phyloP scores from a whole-genome alignment of 1,140 invertebrate species.

The Planococcus citri region DNA sequence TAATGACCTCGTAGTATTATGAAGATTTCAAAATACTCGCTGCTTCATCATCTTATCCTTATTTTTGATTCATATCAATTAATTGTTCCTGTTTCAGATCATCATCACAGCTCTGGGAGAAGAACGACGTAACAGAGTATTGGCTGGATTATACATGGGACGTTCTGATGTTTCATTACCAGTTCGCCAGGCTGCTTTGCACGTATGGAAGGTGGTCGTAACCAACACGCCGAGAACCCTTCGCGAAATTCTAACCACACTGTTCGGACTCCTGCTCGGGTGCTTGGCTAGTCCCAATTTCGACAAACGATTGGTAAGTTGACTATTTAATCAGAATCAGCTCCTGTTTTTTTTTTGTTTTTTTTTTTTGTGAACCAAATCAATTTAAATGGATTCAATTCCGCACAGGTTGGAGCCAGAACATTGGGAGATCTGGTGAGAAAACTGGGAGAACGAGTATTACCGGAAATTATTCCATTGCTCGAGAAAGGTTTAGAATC shows the following conservation, averaged over 20 bases:
- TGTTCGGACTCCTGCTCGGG: conserved; percentile 82
- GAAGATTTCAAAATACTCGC: background rate
- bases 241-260: conserved; percentile 88
- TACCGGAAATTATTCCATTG: conserved; percentile 97
- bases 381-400: conserved; percentile 94
- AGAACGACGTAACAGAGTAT: conserved; percentile 79
- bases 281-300: conserved; percentile 90
- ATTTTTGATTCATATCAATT: background rate
- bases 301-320: conserved; percentile 83
- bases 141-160: conserved; percentile 95
- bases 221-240: conserved; percentile 92
- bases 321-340: too few relatives aligned
- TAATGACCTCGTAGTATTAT: background rate
- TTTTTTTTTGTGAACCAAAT: conserved; percentile 95
- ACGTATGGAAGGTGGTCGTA: conserved; percentile 95
- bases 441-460: conserved; percentile 92
- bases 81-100: conserved; percentile 39
- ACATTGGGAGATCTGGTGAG: conserved; percentile 94
- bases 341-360: conserved; percentile 90
- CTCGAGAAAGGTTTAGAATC: conserved; percentile 85
- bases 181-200: conserved; percentile 91
- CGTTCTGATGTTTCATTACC: conserved; percentile 90
- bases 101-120: conserved; percentile 78
- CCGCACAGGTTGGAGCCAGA: conserved; percentile 75
- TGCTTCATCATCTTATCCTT: too few relatives aligned